A percentile compares a stretch with the other conserved stretches of the same genome.
Conservation (phyloP, 2,888 invertebrate species). For the Hyppa rectilinea region DNA sequence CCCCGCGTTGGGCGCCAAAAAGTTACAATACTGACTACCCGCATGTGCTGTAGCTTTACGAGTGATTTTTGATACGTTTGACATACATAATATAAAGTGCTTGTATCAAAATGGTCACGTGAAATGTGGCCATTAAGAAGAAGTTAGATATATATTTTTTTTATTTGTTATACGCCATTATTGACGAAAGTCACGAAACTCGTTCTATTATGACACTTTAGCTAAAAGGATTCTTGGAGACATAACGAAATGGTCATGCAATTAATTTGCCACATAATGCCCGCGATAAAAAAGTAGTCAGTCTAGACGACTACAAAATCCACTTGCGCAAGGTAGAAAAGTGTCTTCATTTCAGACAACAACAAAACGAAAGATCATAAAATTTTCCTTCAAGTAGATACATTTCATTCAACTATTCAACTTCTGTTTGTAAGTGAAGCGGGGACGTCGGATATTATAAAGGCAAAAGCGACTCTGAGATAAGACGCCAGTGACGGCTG, state of each 20-base stretch:
- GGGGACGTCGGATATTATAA: conserved; percentile 69
- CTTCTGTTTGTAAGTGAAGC: conserved; percentile 61
- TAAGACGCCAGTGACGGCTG: conserved; percentile 69
- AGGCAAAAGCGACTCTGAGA: conserved; percentile 66
- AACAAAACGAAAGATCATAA: conserved; percentile 54
- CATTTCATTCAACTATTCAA: conserved; percentile 66
- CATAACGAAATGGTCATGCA: conserved; percentile 6
- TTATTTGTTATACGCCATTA: conserved; percentile 33
- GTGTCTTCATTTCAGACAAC: conserved; percentile 18
- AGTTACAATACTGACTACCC: conserved; percentile 8
- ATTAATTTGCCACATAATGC: conserved; percentile 4
- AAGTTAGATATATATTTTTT: conserved; percentile 31
- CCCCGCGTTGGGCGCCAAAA: conserved; percentile 69
- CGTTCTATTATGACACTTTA: conserved; percentile 19
- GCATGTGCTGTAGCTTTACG: conserved; percentile 14
- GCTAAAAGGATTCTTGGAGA: background rate
- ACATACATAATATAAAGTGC: conserved; percentile 24
- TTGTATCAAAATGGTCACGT: conserved; percentile 29
- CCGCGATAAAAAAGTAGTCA: background rate
- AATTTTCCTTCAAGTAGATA: conserved; percentile 58
- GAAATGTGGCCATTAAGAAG: conserved; percentile 29
- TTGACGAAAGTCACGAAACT: conserved; percentile 28
- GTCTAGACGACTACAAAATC: conserved; percentile 28
- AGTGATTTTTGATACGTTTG: conserved; percentile 22
- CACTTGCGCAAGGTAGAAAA: conserved; percentile 2